Evolutionary conservation across 2,888 invertebrate species (phyloP).

Genomic region (Tetrapedia diversipes): DNA sequence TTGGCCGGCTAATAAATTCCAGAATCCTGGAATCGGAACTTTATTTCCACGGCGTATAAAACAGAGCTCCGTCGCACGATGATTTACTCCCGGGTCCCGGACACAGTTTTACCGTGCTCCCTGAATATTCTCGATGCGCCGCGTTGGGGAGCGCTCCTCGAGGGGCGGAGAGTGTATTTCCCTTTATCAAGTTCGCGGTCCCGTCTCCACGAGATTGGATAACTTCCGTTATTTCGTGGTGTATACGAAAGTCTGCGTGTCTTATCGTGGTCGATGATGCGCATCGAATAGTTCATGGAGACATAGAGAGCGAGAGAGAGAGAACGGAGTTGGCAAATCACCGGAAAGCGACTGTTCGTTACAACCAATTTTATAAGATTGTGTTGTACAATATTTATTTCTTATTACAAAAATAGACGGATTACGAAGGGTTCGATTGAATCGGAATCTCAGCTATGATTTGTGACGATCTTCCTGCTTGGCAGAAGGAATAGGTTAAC

Average conservation of each 20-base stretch:
- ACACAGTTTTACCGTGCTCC: slow-evolving; percentile 28
- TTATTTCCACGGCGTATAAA: slow-evolving; percentile 42
- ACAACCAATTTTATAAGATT: too few relatives aligned
- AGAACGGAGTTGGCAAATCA: slow-evolving; percentile 27
- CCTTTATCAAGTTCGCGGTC: slow-evolving; percentile 64
- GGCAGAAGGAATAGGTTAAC: too few relatives aligned
- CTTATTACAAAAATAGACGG: too few relatives aligned
- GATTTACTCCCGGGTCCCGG: slow-evolving; percentile 36
- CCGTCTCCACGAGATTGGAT: slow-evolving; percentile 66
- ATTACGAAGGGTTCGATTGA: too few relatives aligned
- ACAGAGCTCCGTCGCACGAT: slow-evolving; percentile 25
- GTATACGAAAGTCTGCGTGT: slow-evolving; percentile 59
- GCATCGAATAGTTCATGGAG: slow-evolving; percentile 57
- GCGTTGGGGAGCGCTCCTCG: not conserved
- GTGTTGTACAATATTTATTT: too few relatives aligned
- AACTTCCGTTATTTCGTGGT: slow-evolving; percentile 68
- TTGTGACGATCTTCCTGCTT: too few relatives aligned
- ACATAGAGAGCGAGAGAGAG: too few relatives aligned
- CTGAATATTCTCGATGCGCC: slow-evolving; percentile 55
- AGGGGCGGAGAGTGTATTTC: slow-evolving; percentile 39
- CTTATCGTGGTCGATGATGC: slow-evolving; percentile 66
- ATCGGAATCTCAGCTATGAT: too few relatives aligned
- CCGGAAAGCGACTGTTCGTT: too few relatives aligned
- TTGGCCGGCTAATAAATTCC: slow-evolving; percentile 42
- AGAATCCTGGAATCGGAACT: slow-evolving; percentile 34